Evolutionary conservation across 92 coral and sea anemone genomes (phyloP), one percentile per base, ranked within the genome.

Genomic region (Galaxea fascicularis): DNA sequence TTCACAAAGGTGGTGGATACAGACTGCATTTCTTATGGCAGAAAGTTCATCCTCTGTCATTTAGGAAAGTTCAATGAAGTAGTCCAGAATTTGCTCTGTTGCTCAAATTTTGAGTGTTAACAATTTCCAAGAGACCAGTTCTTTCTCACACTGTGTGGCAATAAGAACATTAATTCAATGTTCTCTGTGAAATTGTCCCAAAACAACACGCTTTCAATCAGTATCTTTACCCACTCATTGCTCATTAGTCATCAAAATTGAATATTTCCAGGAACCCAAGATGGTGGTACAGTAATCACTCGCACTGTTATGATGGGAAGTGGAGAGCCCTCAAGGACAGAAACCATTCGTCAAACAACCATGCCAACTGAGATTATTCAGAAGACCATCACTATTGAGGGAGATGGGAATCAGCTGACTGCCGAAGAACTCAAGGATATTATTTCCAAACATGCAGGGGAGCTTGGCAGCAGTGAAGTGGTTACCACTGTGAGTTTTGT

Each of bases 381-480:
- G 86, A 97, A 97, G 94, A 94, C 98, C n/a, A 97, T 97, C 80
- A 97, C 97, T 12, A 97, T 97, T 47, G 98, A 97, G 73, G 99
- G 99, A 24, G 99, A 97, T 85, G 99, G 99, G 39, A 91, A 93
- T 49, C 99, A 97, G 26, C 89, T 97, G 60, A 97, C 99, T 11
- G 98, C 99, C 1, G 86, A 90, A 78, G 99, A 96, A 71, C 92
- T 96, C 15, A 87, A 90, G 76, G 99, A 96, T 54, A 96, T 96
- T 89, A 94, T 96, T 92, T 94, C 98, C 1, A 90, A 94, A 52
- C 98, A 94, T 27, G 98, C 93, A 27, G 87, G 90, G 9, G 95
- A 76, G 2, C 35, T 78, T 9, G 82, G 74, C 58, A 87, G 79
- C 76, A 87, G 93, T 79, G 99, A 95, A 35, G 90, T 92, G 59